Evolutionary conservation across 2,113 vertebrate genomes (phyloP).

Genomic region (Pavo muticus): DNA sequence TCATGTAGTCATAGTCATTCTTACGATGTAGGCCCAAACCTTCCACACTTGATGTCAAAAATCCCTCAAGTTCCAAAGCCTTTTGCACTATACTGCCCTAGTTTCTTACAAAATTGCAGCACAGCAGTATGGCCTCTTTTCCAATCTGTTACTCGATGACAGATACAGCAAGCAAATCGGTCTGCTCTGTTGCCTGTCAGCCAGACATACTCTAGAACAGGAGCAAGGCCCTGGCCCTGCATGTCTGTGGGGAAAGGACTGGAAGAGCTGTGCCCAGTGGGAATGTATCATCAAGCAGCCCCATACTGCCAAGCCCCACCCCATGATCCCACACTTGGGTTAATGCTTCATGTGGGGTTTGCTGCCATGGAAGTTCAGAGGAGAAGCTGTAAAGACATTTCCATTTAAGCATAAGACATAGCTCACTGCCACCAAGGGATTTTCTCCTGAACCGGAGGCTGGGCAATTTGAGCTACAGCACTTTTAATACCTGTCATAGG

Average conservation of each 20-base stretch:
- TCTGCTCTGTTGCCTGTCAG: neutral
- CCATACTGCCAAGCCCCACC: neutral
- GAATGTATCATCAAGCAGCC: neutral
- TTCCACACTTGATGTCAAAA: neutral
- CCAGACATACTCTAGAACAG: neutral
- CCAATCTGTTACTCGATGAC: neutral
- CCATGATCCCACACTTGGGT: accelerated
- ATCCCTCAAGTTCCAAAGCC: neutral
- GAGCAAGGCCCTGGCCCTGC: neutral
- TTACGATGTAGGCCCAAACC: neutral
- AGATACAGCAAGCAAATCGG: neutral
- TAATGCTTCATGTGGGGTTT: accelerated
- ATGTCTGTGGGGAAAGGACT: accelerated
- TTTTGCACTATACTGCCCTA: neutral
- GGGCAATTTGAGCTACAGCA: accelerated
- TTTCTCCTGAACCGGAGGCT: neutral
- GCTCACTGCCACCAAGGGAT: neutral
- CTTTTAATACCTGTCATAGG: neutral
- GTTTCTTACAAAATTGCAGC: neutral
- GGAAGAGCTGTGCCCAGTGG: neutral
- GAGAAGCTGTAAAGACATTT: neutral
- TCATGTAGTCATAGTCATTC: neutral
- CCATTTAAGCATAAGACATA: neutral
- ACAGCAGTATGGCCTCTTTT: neutral
- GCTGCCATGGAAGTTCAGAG: neutral